Percentiles rank a stretch among this genome's conserved stretches.
Conservation (phyloP, 1,140 invertebrate genomes). For the Lepidurus arcticus region DNA sequence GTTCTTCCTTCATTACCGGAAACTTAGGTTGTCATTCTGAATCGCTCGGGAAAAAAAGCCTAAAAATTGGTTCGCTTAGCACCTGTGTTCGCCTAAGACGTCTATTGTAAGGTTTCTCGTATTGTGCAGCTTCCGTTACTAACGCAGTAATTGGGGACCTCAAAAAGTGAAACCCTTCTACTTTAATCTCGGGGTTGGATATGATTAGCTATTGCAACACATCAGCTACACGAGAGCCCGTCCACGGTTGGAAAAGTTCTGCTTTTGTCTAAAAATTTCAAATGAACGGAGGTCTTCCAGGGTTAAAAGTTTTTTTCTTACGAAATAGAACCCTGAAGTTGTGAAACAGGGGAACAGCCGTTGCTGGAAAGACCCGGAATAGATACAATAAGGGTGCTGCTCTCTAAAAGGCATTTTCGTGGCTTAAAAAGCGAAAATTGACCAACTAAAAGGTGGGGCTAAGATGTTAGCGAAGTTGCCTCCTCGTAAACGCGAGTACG, state of each 20-base stretch:
- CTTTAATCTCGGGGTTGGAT: no score
- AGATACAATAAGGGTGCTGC: neutral
- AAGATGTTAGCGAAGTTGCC: neutral
- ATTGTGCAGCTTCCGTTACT: constrained; percentile 8
- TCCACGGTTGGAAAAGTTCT: no score
- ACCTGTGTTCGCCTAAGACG: neutral
- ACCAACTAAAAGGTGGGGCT: neutral
- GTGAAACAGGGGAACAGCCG: no score
- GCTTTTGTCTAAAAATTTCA: no score
- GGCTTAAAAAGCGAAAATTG: constrained; percentile 17
- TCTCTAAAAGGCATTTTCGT: neutral
- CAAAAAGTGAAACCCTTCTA: neutral
- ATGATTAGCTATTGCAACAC: no score
- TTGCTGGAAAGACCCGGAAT: no score
- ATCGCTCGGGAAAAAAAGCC: neutral
- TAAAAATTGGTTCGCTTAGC: neutral
- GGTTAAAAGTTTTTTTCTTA: no score
- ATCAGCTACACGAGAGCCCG: no score
- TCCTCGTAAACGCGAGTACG: neutral
- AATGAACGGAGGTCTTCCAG: no score
- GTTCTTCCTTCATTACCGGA: no score
- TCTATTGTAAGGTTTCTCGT: neutral
- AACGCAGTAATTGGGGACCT: neutral
- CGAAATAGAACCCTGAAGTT: no score
- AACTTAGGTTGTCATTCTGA: neutral